Evolutionary conservation across 2,113 vertebrate genomes (phyloP).

Genomic region (Gobio gobio): DNA sequence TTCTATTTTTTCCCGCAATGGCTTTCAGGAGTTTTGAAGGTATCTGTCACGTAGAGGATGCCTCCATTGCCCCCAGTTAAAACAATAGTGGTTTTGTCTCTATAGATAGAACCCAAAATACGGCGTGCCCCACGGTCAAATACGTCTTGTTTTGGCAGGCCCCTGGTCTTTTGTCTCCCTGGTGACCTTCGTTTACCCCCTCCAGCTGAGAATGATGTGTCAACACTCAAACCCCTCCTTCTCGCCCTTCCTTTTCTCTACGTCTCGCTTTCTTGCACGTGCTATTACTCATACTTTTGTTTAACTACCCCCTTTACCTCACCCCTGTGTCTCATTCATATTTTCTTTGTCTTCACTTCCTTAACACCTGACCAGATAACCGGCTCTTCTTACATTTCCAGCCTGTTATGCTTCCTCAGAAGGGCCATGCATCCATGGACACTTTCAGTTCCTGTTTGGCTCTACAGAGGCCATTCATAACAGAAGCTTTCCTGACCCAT

Average conservation of each 20-base stretch:
- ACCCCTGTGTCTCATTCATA: background rate
- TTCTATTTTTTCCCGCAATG: constrained; percentile 4
- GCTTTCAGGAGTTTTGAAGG: constrained; percentile 33
- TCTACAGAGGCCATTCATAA: constrained; percentile 5
- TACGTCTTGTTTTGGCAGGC: background rate
- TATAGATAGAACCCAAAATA: constrained; percentile 32
- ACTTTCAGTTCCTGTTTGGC: background rate
- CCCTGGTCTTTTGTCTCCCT: constrained; percentile 44
- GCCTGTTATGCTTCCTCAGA: background rate
- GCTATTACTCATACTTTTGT: constrained; percentile 28
- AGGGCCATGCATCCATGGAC: background rate
- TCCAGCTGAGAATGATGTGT: constrained; percentile 39
- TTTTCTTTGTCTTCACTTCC: constrained; percentile 12
- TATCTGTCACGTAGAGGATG: background rate
- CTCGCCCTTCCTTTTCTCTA: background rate
- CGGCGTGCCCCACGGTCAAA: background rate
- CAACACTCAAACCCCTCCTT: constrained; percentile 38
- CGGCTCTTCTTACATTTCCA: background rate
- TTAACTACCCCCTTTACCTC: background rate
- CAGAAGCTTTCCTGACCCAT: constrained; percentile 16
- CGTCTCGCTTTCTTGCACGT: background rate
- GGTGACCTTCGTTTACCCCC: constrained; percentile 33
- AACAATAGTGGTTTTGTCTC: constrained; percentile 11
- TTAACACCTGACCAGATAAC: constrained; percentile 3
- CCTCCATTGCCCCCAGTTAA: background rate